Percentiles rank a stretch among this genome's conserved stretches.
phyloP scores from a whole-genome alignment of 1,140 invertebrate genomes.

The Drosophila littoralis region DNA sequence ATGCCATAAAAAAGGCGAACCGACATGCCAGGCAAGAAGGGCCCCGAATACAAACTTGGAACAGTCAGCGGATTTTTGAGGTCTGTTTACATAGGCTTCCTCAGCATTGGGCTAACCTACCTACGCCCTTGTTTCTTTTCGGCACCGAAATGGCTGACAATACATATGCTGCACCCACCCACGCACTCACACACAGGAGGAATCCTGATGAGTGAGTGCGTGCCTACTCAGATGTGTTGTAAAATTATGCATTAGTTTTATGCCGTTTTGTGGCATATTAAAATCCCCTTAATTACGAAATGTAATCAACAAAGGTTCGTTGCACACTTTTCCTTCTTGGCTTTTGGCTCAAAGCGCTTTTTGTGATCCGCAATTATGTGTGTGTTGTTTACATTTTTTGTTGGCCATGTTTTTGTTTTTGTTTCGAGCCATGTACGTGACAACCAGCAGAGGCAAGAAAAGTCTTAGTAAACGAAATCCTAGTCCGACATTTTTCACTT shows the following conservation, averaged over 20 bases:
- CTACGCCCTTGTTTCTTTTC: slow-evolving; percentile 24
- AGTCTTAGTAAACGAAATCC: slow-evolving; percentile 70
- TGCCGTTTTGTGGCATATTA: slow-evolving; percentile 78
- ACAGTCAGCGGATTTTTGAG: slow-evolving; percentile 69
- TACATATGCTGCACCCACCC: slow-evolving; percentile 44
- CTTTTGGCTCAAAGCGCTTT: slow-evolving; percentile 30
- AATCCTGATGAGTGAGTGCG: slow-evolving; percentile 42
- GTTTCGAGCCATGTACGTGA: slow-evolving; percentile 50
- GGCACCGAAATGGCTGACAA: slow-evolving; percentile 52
- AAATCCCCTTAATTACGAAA: slow-evolving; percentile 78
- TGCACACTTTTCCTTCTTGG: slow-evolving; percentile 47
- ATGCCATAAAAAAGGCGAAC: slow-evolving; percentile 64
- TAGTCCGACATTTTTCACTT: slow-evolving; percentile 58
- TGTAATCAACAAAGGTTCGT: slow-evolving; percentile 69
- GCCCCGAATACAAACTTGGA: slow-evolving; percentile 49
- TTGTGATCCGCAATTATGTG: slow-evolving; percentile 38
- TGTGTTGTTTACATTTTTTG: slow-evolving; percentile 59
- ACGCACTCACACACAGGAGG: slow-evolving; percentile 1
- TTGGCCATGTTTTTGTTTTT: slow-evolving; percentile 31
- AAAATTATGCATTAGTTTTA: slow-evolving; percentile 81
- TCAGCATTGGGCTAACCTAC: background rate
- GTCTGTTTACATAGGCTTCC: slow-evolving; percentile 69
- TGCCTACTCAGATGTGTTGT: slow-evolving; percentile 77
- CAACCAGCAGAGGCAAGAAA: slow-evolving; percentile 50
- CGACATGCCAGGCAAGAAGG: slow-evolving; percentile 5